A percentile compares a stretch with the other conserved stretches of the same genome.
Conservation (phyloP, 2,113 vertebrate species). For the Myotis yumanensis region DNA sequence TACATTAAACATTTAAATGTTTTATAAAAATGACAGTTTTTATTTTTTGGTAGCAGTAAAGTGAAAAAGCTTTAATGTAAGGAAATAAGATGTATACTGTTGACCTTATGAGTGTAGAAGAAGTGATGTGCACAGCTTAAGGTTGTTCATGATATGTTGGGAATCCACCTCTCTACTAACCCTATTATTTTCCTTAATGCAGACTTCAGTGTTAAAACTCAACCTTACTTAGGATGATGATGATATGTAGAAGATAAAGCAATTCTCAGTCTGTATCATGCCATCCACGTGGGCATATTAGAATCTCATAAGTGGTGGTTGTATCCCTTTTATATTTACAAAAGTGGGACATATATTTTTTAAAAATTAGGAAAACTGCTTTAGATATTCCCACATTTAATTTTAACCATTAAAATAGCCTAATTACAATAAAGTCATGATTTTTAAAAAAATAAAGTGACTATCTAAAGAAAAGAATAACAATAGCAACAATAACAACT, state of each 20-base stretch:
- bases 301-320: conserved; percentile 33
- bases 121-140: not conserved
- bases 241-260: conserved; percentile 10
- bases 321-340: conserved; percentile 25
- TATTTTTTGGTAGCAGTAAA: conserved; percentile 42
- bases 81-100: not conserved
- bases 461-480: not conserved
- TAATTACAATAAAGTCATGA: conserved; percentile 1
- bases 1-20: conserved; percentile 55
- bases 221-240: conserved; percentile 44
- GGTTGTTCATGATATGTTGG: conserved; percentile 28
- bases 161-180: not conserved
- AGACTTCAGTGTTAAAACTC: conserved; percentile 44
- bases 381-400: conserved; percentile 36
- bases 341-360: not conserved
- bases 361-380: conserved; percentile 17
- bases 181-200: not conserved
- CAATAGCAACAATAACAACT: not conserved
- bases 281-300: not conserved
- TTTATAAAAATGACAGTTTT: conserved; percentile 4
- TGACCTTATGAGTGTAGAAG: not conserved
- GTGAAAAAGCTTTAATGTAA: conserved; percentile 38
- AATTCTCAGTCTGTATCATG: not conserved
- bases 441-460: not conserved
- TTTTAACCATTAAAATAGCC: conserved; percentile 39